Percentiles rank a stretch among this genome's conserved stretches.
Evolutionary conservation across 2,888 invertebrate genomes (phyloP).

Genomic region (Drosophila maculinotata): DNA sequence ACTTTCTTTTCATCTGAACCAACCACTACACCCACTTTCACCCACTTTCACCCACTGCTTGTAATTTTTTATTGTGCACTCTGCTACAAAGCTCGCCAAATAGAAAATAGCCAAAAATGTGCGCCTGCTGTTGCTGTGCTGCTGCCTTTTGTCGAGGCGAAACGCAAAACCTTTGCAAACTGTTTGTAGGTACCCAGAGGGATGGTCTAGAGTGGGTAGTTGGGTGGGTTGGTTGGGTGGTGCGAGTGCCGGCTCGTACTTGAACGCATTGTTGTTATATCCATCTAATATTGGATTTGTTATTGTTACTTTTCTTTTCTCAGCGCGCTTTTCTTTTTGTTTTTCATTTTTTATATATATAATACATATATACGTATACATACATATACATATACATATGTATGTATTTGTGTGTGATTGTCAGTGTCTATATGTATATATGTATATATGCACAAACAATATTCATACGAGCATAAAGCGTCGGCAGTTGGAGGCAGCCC

Average conservation of each 20-base stretch:
- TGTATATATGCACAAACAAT: constrained; percentile 61
- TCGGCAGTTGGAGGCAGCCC: constrained; percentile 6
- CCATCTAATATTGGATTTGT: constrained; percentile 77
- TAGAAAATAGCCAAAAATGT: constrained; percentile 70
- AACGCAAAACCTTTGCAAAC: constrained; percentile 36
- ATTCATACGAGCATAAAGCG: constrained; percentile 61
- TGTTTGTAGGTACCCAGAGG: constrained; percentile 1
- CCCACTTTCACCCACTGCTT: background rate
- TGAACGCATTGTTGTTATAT: constrained; percentile 66
- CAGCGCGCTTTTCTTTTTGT: constrained; percentile 29
- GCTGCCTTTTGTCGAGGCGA: constrained; percentile 5
- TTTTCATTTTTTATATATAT: constrained; percentile 44
- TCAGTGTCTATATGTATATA: constrained; percentile 6
- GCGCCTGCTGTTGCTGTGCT: constrained; percentile 48
- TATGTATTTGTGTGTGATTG: constrained; percentile 4
- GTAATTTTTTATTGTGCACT: constrained; percentile 33
- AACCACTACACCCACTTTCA: too few relatives aligned
- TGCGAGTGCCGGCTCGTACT: constrained; percentile 45
- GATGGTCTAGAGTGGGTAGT: background rate
- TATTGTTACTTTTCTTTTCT: constrained; percentile 68
- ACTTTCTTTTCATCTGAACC: constrained; percentile 19
- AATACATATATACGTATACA: background rate
- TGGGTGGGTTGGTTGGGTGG: background rate
- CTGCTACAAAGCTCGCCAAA: constrained; percentile 35
- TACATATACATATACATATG: background rate